A percentile compares a stretch with the other conserved stretches of the same genome.
phyloP scores from a whole-genome alignment of 2,797 vertebrate genomes.

The Pseudochromis fuscus region DNA sequence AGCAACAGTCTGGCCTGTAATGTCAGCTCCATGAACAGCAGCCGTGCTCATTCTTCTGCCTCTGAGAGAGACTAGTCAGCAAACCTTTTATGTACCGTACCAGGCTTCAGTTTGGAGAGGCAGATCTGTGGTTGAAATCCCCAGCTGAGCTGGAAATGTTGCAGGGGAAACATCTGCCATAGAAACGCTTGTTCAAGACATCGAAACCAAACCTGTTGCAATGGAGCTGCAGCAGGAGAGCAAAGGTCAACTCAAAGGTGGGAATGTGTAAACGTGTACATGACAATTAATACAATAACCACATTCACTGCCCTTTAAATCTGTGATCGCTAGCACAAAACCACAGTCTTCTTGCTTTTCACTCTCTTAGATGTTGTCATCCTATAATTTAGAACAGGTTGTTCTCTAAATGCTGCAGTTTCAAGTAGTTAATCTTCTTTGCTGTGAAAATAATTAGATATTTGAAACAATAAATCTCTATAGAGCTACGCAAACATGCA shows the following conservation, averaged over 20 bases:
- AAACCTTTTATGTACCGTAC: slow-evolving; percentile 49
- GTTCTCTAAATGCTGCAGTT: slow-evolving; percentile 22
- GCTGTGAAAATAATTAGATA: slow-evolving; percentile 31
- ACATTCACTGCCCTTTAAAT: not conserved
- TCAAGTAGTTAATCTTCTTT: not conserved
- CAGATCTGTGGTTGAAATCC: slow-evolving; percentile 43
- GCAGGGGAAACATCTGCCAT: slow-evolving; percentile 45
- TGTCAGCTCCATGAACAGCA: slow-evolving; percentile 37
- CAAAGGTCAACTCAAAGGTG: slow-evolving; percentile 31
- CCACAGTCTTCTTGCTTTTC: not conserved
- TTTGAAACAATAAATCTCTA: slow-evolving; percentile 27
- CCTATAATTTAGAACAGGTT: slow-evolving; percentile 7
- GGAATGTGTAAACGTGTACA: slow-evolving; percentile 5
- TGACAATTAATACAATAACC: not conserved
- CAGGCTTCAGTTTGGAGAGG: slow-evolving; percentile 30
- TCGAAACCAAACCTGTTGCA: slow-evolving; percentile 18
- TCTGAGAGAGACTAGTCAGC: slow-evolving; percentile 41
- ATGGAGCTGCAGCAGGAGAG: slow-evolving; percentile 22
- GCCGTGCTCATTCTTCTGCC: slow-evolving; percentile 35
- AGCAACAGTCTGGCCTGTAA: slow-evolving; percentile 61
- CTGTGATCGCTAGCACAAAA: not conserved
- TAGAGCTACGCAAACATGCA: slow-evolving; percentile 17
- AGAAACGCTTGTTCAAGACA: slow-evolving; percentile 27
- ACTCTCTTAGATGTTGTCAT: not conserved
- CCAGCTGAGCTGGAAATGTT: slow-evolving; percentile 36